Evolutionary conservation across 2,797 vertebrate species (phyloP).

Genomic region (Nasua narica): DNA sequence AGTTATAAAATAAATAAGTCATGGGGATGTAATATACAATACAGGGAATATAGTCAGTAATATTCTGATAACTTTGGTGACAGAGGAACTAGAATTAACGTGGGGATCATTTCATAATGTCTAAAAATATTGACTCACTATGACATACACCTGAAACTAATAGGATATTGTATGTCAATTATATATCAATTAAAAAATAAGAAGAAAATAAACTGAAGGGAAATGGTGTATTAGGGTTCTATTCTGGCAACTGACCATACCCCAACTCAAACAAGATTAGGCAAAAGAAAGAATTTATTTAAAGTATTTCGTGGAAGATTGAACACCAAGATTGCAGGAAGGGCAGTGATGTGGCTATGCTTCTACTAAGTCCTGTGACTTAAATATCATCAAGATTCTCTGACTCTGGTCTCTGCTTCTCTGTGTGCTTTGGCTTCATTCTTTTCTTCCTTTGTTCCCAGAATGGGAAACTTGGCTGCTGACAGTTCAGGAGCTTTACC

Average conservation of each 20-base stretch:
- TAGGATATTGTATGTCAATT: background rate
- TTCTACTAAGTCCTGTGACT: background rate
- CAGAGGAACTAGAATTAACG: background rate
- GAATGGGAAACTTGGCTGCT: background rate
- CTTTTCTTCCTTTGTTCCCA: background rate
- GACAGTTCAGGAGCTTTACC: background rate
- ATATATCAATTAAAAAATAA: background rate
- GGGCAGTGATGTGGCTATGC: background rate
- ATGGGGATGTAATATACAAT: background rate
- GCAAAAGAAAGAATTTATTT: background rate
- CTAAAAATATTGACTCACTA: background rate
- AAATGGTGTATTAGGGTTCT: background rate
- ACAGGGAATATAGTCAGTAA: background rate
- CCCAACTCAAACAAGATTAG: background rate
- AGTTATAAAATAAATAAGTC: background rate
- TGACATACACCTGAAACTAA: background rate
- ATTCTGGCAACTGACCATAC: background rate
- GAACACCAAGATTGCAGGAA: background rate
- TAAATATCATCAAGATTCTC: background rate
- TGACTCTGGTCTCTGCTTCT: background rate
- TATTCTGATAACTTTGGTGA: background rate
- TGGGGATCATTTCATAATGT: background rate
- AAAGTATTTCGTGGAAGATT: background rate
- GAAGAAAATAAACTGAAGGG: background rate
- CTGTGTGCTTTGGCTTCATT: background rate